A percentile compares a stretch with the other conserved stretches of the same genome.
Conservation (phyloP, 2,888 invertebrate species). For the Heteromurus nitidus region DNA sequence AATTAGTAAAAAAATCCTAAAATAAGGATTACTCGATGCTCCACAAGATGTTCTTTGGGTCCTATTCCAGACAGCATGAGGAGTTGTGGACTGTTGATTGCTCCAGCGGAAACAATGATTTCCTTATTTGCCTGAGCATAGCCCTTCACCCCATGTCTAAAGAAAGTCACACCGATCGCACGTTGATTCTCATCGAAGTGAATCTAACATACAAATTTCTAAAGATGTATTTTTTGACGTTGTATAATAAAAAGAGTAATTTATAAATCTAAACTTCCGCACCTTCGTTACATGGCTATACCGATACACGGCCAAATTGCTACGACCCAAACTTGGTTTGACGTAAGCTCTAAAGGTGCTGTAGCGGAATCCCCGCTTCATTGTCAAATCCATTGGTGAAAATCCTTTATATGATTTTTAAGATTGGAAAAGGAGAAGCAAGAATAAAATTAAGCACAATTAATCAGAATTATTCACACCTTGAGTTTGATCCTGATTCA, state of each 20-base stretch:
- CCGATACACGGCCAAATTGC: conserved; percentile 5
- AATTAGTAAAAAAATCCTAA: too few relatives aligned
- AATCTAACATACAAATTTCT: conserved; percentile 23
- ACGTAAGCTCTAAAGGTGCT: conserved; percentile 17
- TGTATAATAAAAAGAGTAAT: too few relatives aligned
- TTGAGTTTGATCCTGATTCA: conserved; percentile 25
- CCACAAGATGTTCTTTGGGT: conserved; percentile 21
- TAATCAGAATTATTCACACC: conserved; percentile 10
- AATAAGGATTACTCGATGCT: background rate
- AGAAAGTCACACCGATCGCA: conserved; percentile 42
- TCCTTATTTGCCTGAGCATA: conserved; percentile 33
- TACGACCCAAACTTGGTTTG: background rate
- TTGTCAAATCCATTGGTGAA: conserved; percentile 25
- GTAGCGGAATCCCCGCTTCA: conserved; percentile 8
- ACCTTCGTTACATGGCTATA: conserved; percentile 36
- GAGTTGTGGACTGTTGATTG: conserved; percentile 28
- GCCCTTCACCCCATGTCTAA: conserved; percentile 21
- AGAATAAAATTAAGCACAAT: background rate
- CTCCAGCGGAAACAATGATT: conserved; percentile 34
- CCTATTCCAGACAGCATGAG: conserved; percentile 47
- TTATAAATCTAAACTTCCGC: background rate
- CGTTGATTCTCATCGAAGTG: conserved; percentile 25
- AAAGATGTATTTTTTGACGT: background rate
- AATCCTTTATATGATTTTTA: conserved; percentile 8
- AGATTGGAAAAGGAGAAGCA: too few relatives aligned